Base-by-base conservation (phyloP, 2,113 vertebrate genomes). In the Typhlomys cinereus region DNA sequence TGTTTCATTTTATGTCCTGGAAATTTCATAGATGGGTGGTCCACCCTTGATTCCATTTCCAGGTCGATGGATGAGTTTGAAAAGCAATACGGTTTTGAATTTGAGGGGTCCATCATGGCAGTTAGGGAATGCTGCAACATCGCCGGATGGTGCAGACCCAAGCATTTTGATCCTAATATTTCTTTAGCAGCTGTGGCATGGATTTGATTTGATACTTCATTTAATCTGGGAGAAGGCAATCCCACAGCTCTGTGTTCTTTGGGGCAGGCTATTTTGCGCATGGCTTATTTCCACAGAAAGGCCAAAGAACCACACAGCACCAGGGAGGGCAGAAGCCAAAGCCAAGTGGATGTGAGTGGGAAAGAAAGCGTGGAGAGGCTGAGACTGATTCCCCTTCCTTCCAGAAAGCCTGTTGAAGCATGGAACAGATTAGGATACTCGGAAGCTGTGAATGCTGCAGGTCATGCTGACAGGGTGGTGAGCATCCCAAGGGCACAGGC, bases 171-270 rank as follows among this genome's bases (percentile, higher is more conserved):
- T 62, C n/a, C 39, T 85, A 46, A 21, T 54, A 54, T 27, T 90
- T 94, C 75, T 69, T 54, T 73, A 71, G 86, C 81, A 92, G 34
- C 84, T 96, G 80, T 95, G 88, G 93, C 86, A 80, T 96, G 95
- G 82, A 14, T 5, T 92, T 88, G 87, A 96, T 96, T 92, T 97
- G 79, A 66, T 48, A 85, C 20, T 96, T 82, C 62, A 94, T 27
- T 96, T 95, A 97, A 95, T 90, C 96, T 84, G 84, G 79, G 95
- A 97, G 96, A 67, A 94, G 93, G 88, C 84, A 90, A 70, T 94
- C 96, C 93, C 91, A 92, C 66, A 94, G 85, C 84, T 92, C 92
- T 95, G 61, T 88, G 95, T 97, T 97, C 90, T 95, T 97, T 95
- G 93, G 94, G 96, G 95, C 91, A 96, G 95, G 59, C 96, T 75